Conservation (phyloP, 2,797 vertebrate species). For the Enteromius afrohamiltoni region DNA sequence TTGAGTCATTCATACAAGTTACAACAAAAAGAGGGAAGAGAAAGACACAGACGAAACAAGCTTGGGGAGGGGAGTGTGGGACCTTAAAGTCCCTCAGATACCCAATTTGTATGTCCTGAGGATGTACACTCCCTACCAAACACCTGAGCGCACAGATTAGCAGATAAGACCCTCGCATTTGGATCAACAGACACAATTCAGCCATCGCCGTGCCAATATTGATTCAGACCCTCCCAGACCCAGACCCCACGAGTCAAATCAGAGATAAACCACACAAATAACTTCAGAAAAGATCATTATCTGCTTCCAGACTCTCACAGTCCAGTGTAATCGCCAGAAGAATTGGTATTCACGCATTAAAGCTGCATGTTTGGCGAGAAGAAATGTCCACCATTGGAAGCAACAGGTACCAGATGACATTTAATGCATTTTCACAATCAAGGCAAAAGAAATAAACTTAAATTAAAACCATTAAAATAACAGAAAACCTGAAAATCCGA, state of each 20-base stretch:
- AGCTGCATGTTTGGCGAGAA: slow-evolving; percentile 13
- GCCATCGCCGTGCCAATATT: slow-evolving; percentile 76
- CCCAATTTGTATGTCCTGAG: slow-evolving; percentile 64
- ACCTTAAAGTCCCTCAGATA: slow-evolving; percentile 57
- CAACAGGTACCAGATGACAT: neutral
- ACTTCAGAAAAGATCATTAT: slow-evolving; percentile 73
- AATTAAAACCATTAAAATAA: neutral
- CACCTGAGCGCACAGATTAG: slow-evolving; percentile 79
- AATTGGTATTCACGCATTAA: slow-evolving; percentile 50
- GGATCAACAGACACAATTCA: slow-evolving; percentile 73
- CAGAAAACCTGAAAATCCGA: neutral
- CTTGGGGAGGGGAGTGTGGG: slow-evolving; percentile 42
- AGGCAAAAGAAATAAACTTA: neutral
- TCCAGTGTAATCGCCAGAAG: slow-evolving; percentile 69
- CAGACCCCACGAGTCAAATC: slow-evolving; percentile 74
- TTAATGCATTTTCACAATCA: neutral
- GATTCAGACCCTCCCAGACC: slow-evolving; percentile 76
- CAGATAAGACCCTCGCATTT: slow-evolving; percentile 70
- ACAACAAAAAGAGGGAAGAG: neutral
- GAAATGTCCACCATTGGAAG: neutral
- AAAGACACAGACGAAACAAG: neutral
- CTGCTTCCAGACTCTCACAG: slow-evolving; percentile 69
- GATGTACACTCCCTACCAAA: slow-evolving; percentile 67
- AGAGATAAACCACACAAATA: slow-evolving; percentile 77
- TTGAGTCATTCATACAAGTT: neutral